Conservation (phyloP, 1,140 invertebrate genomes). For the Drosophila seguyi region DNA sequence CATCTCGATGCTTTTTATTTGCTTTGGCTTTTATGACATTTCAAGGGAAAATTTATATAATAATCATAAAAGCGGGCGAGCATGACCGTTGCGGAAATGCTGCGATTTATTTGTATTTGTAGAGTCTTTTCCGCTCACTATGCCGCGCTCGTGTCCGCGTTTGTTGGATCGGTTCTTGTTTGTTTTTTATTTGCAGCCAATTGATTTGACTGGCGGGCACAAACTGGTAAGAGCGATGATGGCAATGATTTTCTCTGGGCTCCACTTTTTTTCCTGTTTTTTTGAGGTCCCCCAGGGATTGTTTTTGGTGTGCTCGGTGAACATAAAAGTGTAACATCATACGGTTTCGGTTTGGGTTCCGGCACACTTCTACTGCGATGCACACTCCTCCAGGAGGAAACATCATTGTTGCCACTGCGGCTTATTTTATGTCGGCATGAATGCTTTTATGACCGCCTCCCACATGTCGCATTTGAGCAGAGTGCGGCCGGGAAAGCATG, state of each 20-base stretch:
- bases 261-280: neutral
- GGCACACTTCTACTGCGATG: constrained; percentile 6
- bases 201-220: constrained; percentile 71
- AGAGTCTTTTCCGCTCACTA: constrained; percentile 53
- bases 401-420: constrained; percentile 53
- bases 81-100: constrained; percentile 77
- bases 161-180: constrained; percentile 33
- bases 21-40: constrained; percentile 68
- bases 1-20: constrained; percentile 62
- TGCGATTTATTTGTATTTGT: constrained; percentile 81
- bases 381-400: constrained; percentile 16
- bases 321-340: constrained; percentile 73
- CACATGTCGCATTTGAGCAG: constrained; percentile 8
- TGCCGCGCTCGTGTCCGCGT: constrained; percentile 13
- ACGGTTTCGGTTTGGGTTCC: constrained; percentile 23
- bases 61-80: constrained; percentile 78
- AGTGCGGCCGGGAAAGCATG: constrained; percentile 5
- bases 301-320: constrained; percentile 51
- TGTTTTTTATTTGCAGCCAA: constrained; percentile 73
- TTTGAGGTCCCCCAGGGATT: constrained; percentile 33
- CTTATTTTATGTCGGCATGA: constrained; percentile 61
- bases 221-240: constrained; percentile 23
- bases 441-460: constrained; percentile 56
- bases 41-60: constrained; percentile 76
- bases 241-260: constrained; percentile 19